Evolutionary conservation across 1,140 invertebrate species (phyloP), one percentile per base, ranked within the genome.

Genomic region (Zaprionus inermis): DNA sequence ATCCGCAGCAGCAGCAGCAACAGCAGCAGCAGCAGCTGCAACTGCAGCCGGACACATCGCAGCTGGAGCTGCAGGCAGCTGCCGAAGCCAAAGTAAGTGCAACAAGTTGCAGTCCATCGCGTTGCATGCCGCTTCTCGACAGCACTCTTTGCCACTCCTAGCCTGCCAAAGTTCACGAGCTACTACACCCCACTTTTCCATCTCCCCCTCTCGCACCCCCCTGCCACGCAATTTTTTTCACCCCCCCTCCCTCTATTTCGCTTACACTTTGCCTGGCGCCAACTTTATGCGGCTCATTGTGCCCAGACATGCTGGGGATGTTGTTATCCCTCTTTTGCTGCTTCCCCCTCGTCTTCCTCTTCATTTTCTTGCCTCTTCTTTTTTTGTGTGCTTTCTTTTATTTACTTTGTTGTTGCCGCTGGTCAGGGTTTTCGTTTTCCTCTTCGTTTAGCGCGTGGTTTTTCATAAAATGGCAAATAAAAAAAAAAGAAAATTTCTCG

Each of bases 31-130:
- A 72, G 55, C 75, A 64, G 12, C 22, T 24, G 22, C 76, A 77
- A 12, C 28, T 38, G 46, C 46, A 51, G 22, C 51, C 73, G 18
- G 68, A 63, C 16, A 32, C 46, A 16, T 57, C 74, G 12, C 79
- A 79, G 56, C 64, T 46, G 71, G 58, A 73, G 54, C 59, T 69
- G 58, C 72, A 86, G 52, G 38, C 41, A 22, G 55, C 38, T 16
- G 38, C 7, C 20, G 67, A 41, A 20, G 60, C 52, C 63, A 88
- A 84, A 84, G 84, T 88, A 73, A 88, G 84, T 89, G 80, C 84
- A 88, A 88, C 84, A 88, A 80, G 84, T 89, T 79, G 84, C 84
- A 89, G 56, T 41, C 16, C 9, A 7, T 32, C 59, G n/a, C 56
- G 24, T 58, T 74, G 74, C 68, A 67, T 76, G 58, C 56, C 54